These are phyloP conservation scores for Penaeus chinensis DNA, from an alignment of 1,140 invertebrate species.

Conservation along the genomic window DNA sequence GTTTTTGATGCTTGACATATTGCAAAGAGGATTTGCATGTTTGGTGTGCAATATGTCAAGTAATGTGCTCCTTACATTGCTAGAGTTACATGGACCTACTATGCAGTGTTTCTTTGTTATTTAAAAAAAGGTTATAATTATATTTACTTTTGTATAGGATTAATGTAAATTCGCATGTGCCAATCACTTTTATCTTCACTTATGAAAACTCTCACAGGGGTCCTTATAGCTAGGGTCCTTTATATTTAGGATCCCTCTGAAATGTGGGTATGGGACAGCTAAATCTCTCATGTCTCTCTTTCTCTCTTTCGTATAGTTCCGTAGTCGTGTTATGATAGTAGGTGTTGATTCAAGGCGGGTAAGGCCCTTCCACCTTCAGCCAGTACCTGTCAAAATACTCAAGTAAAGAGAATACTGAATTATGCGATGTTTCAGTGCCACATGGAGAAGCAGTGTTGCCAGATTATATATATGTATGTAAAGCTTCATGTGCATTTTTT, in stretches of 20 bases:
- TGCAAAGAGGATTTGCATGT: conserved; percentile 51
- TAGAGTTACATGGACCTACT: conserved; percentile 60
- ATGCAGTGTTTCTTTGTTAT: conserved; percentile 62
- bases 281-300: conserved; percentile 10
- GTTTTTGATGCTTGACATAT: conserved; percentile 57
- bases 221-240: conserved; percentile 25
- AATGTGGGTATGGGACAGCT: conserved; percentile 36
- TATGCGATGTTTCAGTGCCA: conserved; percentile 13
- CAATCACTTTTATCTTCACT: conserved; percentile 51
- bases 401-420: neutral
- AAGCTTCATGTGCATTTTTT: conserved; percentile 29
- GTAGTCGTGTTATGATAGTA: conserved; percentile 53
- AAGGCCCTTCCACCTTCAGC: conserved; percentile 38
- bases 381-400: conserved; percentile 55
- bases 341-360: conserved; percentile 53
- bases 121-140: conserved; percentile 52
- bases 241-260: no score
- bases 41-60: conserved; percentile 61
- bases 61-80: conserved; percentile 56
- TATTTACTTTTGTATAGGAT: conserved; percentile 62
- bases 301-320: conserved; percentile 37
- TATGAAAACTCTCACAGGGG: conserved; percentile 29
- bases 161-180: conserved; percentile 62
- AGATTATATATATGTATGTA: conserved; percentile 22
- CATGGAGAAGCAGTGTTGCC: conserved; percentile 54